These are phyloP conservation scores for Caenorhabditis virilis DNA, from an alignment of 2,888 invertebrate genomes.

Conservation along the genomic window DNA sequence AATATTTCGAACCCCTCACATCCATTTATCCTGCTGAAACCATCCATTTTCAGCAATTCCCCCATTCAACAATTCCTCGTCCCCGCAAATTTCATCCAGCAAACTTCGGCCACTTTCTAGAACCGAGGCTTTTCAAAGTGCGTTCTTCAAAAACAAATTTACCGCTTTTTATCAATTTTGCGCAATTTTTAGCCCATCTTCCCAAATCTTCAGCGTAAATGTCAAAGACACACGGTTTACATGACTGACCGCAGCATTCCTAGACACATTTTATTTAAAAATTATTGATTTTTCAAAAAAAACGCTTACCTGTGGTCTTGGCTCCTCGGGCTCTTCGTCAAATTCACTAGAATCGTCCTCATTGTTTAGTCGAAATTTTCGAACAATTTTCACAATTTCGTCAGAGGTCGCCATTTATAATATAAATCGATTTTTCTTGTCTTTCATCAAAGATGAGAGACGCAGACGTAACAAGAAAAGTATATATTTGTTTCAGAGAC, in stretches of 20 bases:
- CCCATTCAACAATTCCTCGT: too few relatives aligned
- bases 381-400: slow-evolving; percentile 19
- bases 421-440: too few relatives aligned
- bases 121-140: too few relatives aligned
- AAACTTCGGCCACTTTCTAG: too few relatives aligned
- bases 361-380: slow-evolving; percentile 7
- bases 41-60: slow-evolving; percentile 7
- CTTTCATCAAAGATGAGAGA: too few relatives aligned
- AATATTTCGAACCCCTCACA: too few relatives aligned
- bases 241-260: slow-evolving; percentile 39
- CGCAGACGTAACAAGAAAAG: too few relatives aligned
- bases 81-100: too few relatives aligned
- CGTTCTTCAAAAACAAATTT: too few relatives aligned
- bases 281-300: background rate
- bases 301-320: slow-evolving; percentile 20
- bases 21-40: background rate
- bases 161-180: too few relatives aligned
- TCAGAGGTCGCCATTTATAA: too few relatives aligned
- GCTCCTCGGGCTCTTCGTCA: slow-evolving; percentile 21
- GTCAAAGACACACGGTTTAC: slow-evolving; percentile 39
- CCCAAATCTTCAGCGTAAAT: slow-evolving; percentile 22
- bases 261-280: background rate
- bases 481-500: too few relatives aligned
- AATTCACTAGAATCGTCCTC: background rate
- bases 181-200: slow-evolving; percentile 25